Evolutionary conservation across 2,113 vertebrate species (phyloP), one percentile per base, ranked within the genome.

Genomic region (Austrofundulus limnaeus): DNA sequence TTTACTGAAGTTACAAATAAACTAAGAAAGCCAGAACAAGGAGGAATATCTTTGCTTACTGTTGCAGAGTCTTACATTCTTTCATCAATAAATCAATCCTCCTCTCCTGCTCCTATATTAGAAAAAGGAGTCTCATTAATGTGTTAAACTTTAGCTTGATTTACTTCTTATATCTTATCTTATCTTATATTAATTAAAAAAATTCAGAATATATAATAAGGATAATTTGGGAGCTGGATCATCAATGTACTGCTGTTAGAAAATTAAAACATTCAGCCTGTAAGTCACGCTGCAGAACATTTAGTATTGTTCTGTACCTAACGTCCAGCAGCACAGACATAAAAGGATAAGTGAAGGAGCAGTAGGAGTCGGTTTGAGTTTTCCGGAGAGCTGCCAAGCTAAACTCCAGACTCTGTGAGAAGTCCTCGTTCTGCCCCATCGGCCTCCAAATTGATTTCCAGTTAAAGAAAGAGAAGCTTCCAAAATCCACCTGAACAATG

Each of bases 341-440:
- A 19, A 49, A 47, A 2, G 43, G 49, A 64, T 61, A 46, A 34
- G 45, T 9, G 0, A 21, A 45, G 42, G 55, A 82, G 68, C 57
- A 62, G 47, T 31, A 41, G 38, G 69, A 10, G 16, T 45, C 39
- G 54, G 52, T 75, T 79, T 71, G 52, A 72, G 53, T 38, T 25
- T 54, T 64, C 21, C 23, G 41, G 62, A 77, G 34, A 34, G 47
- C 20, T 61, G 78, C 64, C 77, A 60, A 75, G 42, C 64, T 72
- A 72, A 83, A 90, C 74, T 75, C 45, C 70, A 78, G 62, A 71
- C 69, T 46, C 43, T 66, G 43, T 37, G 69, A 75, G 54, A 61
- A 70, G 75, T 67, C 51, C 63, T 68, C 51, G 12, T 42, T 41
- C 23, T 21, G 63, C 60, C 45, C 52, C 17, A n/a, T 51, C 19